phyloP scores from a whole-genome alignment of 2,113 vertebrate species.

The Caloenas nicobarica region DNA sequence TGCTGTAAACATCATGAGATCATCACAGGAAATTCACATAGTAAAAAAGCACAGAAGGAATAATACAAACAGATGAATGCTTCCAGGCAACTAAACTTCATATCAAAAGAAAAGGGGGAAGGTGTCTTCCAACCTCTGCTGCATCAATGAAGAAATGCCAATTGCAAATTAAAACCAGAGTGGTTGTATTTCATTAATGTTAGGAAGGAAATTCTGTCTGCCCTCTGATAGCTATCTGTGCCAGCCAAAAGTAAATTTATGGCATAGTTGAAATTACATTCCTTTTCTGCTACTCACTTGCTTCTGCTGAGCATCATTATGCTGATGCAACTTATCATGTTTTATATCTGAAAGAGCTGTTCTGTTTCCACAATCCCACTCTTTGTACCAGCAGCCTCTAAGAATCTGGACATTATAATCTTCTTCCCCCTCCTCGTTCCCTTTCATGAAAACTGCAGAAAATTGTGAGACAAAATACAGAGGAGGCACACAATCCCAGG shows the following conservation, averaged over 20 bases:
- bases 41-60: background rate
- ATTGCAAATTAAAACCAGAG: background rate
- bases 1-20: slow-evolving; percentile 41
- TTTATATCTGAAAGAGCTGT: background rate
- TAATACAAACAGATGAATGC: background rate
- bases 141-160: background rate
- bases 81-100: background rate
- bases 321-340: background rate
- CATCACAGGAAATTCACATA: slow-evolving; percentile 1
- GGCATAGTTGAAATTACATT: slow-evolving; percentile 30
- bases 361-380: background rate
- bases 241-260: slow-evolving; percentile 9
- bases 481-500: background rate
- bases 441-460: background rate
- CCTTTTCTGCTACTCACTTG: slow-evolving; percentile 21
- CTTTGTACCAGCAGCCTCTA: background rate
- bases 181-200: background rate
- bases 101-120: background rate
- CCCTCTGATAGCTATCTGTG: background rate
- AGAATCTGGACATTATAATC: background rate
- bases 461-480: background rate
- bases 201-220: slow-evolving; percentile 28
- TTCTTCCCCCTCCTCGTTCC: background rate
- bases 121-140: background rate
- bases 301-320: slow-evolving; percentile 10